Base-by-base conservation (phyloP, 2,888 invertebrate genomes). In the Tenthredo amoena region DNA sequence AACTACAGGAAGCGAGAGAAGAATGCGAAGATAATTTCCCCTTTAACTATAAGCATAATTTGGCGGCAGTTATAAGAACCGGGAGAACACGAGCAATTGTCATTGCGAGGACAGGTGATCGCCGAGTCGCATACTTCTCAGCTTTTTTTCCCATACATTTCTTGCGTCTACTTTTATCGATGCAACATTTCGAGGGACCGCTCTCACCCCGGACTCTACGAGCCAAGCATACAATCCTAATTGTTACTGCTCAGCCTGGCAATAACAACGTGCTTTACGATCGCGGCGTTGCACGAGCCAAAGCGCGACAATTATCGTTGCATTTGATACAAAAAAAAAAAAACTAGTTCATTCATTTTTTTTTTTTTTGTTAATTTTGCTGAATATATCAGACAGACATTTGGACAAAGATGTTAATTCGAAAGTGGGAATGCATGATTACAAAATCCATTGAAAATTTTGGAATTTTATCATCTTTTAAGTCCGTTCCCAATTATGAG, bases 161-260 rank as follows among this genome's bases (percentile, higher is more conserved):
- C 34, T 68, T 68, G 68, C 34, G 68, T 34, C 68, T 34, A 34
- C 68, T 68, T 58, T 85, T 58, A 85, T 65, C 81, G 83, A 85
- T 62, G 85, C 62, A 26, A 47, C 81, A 58, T 81, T 85, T 84
- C 43, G 77, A 62, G 62, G 26, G 62, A 26, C 26, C 26, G 62
- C 10, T 47, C 82, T 18, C n/a, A 55, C n/a, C n/a, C 55, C 6
- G n/a, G 83, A 68, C 68, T 55, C 55, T 68, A 34, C 68, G 68
- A 84, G 85, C 86, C 84, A 85, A 84, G 86, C 88, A 89, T 88
- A 87, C 89, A 87, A 88, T 89, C 89, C 90, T 91, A 90, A 91
- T 90, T 90, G 90, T 90, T 91, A 90, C 90, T 88, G 89, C 89
- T 89, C 88, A 86, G 84, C 88, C 86, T 87, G 87, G 89, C 88